These are phyloP conservation scores for Laspeyria flexula DNA, from an alignment of 2,888 invertebrate species.

Conservation along the genomic window DNA sequence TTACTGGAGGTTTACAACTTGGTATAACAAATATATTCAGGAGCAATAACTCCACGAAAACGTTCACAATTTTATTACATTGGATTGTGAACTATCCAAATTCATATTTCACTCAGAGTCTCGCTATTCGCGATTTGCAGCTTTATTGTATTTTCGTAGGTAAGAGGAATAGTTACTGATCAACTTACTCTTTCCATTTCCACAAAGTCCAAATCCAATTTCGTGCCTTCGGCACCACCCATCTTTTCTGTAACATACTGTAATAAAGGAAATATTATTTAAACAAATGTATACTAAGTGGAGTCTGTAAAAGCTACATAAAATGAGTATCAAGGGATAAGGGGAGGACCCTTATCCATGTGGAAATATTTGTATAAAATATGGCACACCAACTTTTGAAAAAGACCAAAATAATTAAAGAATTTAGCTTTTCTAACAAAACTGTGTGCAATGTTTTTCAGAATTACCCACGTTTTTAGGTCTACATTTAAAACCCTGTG, in stretches of 20 bases:
- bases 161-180: conserved; percentile 24
- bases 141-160: conserved; percentile 21
- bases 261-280: conserved; percentile 67
- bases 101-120: conserved; percentile 17
- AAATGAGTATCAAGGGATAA: neutral
- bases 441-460: no score
- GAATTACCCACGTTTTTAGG: neutral
- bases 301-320: neutral
- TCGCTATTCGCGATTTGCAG: conserved; percentile 9
- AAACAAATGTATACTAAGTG: conserved; percentile 7
- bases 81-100: conserved; percentile 24
- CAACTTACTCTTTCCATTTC: conserved; percentile 98
- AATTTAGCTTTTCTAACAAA: neutral
- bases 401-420: no score
- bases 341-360: no score
- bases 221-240: conserved; percentile 99
- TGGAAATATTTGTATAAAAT: no score
- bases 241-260: conserved; percentile 99
- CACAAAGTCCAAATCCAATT: conserved; percentile 98
- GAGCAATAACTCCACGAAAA: conserved; percentile 18
- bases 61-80: conserved; percentile 27
- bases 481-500: neutral
- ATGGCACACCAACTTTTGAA: no score
- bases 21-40: conserved; percentile 17
- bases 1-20: conserved; percentile 1